Base-by-base conservation (phyloP, 2,797 vertebrate genomes). In the Myotis vivesi region DNA sequence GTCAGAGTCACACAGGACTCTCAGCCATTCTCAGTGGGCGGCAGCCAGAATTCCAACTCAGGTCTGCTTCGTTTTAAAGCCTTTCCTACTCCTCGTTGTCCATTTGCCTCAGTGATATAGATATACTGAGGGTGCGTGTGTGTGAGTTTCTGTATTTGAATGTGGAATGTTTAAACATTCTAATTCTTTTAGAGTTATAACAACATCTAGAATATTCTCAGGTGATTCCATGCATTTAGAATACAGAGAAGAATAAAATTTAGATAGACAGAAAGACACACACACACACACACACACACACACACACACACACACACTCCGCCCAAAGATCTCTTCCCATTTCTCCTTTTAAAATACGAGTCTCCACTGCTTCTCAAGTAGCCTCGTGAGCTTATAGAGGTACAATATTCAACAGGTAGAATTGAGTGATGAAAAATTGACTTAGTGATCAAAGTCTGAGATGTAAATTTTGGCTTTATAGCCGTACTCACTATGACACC, bases 271-370 rank as follows among this genome's bases (percentile, higher is more conserved):
- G 66, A 36, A 44, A 75, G 44, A 73, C 19, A 28, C 23, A 22
- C 2, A 33, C 3, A 46, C 46, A 20, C 4, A 62, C 6, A 75
- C 13, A 55, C 20, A 72, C 49, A 55, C 19, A 62, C 57, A 16
- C 3, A 33, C 5, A 36, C 36, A 25, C 5, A 25, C 5, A 59
- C 11, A 73, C 12, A 59, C 11, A 73, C 38, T 28, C 19, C 8
- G 8, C 11, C 46, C 11, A 49, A 72, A 41, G 16, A 41, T 77
- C 81, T 87, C 22, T 94, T 75, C 46, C 72, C n/a, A 93, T 87
- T 66, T 81, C 22, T 92, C 11, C 53, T 96, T 95, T 75, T 93
- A 22, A 76, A 51, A 89, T 72, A 33, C 53, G 19, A 75, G 15
- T 92, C 71, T 84, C 8, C 20, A 41, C 8, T 44, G 17, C 4